Conservation (phyloP, 2,113 vertebrate genomes). For the Pelmatolapia mariae region DNA sequence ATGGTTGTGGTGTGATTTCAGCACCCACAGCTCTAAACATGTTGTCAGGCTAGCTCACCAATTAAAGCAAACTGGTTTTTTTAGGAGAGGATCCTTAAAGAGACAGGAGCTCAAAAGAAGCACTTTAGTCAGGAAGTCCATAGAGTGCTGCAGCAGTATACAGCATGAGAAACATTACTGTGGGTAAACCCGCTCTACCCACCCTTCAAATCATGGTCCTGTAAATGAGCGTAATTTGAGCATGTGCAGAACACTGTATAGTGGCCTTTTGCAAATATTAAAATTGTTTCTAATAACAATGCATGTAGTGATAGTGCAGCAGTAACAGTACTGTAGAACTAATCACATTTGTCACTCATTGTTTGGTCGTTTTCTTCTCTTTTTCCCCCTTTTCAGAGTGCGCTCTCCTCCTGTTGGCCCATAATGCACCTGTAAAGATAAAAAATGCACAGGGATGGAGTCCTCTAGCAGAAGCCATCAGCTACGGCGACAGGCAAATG, state of each 20-base stretch:
- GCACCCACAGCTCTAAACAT: neutral
- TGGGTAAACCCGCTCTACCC: neutral
- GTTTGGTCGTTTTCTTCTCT: neutral
- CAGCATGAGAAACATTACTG: neutral
- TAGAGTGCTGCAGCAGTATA: neutral
- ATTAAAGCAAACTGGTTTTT: neutral
- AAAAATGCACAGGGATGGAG: constrained; percentile 99
- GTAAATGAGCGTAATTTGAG: neutral
- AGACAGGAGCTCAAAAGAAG: neutral
- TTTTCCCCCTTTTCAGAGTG: constrained; percentile 78
- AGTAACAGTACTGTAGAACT: neutral
- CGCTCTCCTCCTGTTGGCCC: constrained; percentile 95
- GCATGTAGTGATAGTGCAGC: neutral
- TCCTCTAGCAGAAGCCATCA: constrained; percentile 98
- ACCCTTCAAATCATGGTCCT: neutral
- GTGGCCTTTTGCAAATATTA: neutral
- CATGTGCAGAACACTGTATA: neutral
- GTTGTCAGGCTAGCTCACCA: neutral
- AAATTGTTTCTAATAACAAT: neutral
- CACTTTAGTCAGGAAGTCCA: neutral
- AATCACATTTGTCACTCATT: neutral
- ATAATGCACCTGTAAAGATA: constrained; percentile 98
- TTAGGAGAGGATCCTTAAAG: neutral
- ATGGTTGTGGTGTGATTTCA: neutral
- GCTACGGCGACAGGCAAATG: constrained; percentile 98